These are phyloP conservation scores for Nilaparvata lugens DNA, from an alignment of 1,140 invertebrate species.

Conservation along the genomic window DNA sequence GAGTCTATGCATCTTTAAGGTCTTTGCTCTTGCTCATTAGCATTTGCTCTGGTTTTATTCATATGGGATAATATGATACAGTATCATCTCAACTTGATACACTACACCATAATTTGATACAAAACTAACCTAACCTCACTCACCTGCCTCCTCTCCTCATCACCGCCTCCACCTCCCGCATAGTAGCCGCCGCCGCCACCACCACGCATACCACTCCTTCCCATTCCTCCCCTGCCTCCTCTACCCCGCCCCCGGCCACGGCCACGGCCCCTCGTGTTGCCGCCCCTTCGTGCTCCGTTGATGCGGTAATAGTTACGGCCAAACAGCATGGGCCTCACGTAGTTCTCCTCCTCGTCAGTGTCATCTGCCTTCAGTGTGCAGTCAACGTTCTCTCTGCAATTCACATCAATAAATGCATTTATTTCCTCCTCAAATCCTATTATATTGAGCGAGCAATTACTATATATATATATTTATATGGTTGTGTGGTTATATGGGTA, in stretches of 20 bases:
- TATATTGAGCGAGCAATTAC: conserved; percentile 9
- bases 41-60: too few species aligned
- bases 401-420: conserved; percentile 16
- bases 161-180: background rate
- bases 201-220: background rate
- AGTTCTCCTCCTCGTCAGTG: conserved; percentile 40
- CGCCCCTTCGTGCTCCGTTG: background rate
- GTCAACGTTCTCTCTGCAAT: conserved; percentile 42
- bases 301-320: background rate
- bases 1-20: too few species aligned
- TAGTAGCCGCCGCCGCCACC: conserved; percentile 5
- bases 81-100: too few species aligned
- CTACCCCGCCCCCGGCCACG: background rate
- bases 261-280: background rate
- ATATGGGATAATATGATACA: too few species aligned
- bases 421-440: too few species aligned
- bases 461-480: background rate
- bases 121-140: background rate
- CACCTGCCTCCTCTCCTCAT: background rate
- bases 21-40: too few species aligned
- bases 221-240: background rate
- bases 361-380: conserved; percentile 53
- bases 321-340: conserved; percentile 15
- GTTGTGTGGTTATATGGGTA: too few species aligned
- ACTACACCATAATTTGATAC: too few species aligned